phyloP scores from a whole-genome alignment of 92 coral and sea anemone genomes.

The Heteractis magnifica region DNA sequence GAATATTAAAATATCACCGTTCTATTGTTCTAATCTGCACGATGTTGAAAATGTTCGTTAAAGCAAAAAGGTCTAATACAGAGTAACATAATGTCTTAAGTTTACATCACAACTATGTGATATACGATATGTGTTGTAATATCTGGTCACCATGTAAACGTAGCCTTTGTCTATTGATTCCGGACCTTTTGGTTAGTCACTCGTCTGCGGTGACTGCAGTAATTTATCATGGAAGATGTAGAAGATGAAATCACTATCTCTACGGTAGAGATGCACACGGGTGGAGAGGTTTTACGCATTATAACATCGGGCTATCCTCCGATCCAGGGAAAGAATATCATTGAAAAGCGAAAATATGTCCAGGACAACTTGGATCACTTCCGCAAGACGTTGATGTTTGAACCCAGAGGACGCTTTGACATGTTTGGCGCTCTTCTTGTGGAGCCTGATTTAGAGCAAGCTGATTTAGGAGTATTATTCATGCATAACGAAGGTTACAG shows the following conservation, averaged over 20 bases:
- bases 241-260: slow-evolving; percentile 63
- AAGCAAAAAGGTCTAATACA: too few relatives aligned
- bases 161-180: too few relatives aligned
- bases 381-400: slow-evolving; percentile 84
- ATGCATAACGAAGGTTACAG: slow-evolving; percentile 97
- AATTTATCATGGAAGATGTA: slow-evolving; percentile 13
- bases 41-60: too few relatives aligned
- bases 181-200: not conserved
- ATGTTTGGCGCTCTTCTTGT: slow-evolving; percentile 95
- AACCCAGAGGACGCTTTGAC: slow-evolving; percentile 95
- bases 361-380: slow-evolving; percentile 85
- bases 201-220: not conserved
- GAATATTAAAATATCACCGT: too few relatives aligned
- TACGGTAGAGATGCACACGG: slow-evolving; percentile 97
- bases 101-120: too few relatives aligned
- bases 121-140: too few relatives aligned
- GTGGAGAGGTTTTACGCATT: slow-evolving; percentile 86
- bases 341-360: slow-evolving; percentile 78
- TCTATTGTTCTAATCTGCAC: too few relatives aligned
- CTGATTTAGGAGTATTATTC: slow-evolving; percentile 85
- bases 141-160: too few relatives aligned
- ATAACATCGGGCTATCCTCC: slow-evolving; percentile 87
- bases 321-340: slow-evolving; percentile 82
- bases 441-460: slow-evolving; percentile 76
- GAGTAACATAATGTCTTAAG: too few relatives aligned